phyloP scores from a whole-genome alignment of 2,113 vertebrate species.

The Rhinoptilus africanus region DNA sequence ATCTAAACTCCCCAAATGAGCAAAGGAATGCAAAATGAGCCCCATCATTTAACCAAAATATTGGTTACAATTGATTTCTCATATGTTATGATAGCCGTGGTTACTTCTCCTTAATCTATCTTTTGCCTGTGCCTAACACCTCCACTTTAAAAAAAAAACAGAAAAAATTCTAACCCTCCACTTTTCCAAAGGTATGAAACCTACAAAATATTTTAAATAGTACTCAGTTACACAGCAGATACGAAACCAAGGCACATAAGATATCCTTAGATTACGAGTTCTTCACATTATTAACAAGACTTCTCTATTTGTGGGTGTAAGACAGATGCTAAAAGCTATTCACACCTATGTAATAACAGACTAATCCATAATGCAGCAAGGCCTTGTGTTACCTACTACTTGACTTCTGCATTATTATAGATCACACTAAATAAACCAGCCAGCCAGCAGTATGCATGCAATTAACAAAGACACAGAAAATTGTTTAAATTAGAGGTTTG shows the following conservation, averaged over 20 bases:
- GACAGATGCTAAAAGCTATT: neutral
- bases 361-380: neutral
- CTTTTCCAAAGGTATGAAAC: neutral
- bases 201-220: neutral
- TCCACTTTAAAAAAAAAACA: neutral
- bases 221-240: neutral
- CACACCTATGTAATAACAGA: neutral
- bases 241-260: neutral
- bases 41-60: neutral
- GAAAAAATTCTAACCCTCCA: neutral
- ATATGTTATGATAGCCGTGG: neutral
- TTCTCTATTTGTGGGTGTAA: neutral
- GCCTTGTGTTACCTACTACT: neutral
- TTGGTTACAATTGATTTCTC: neutral
- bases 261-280: neutral
- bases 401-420: neutral
- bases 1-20: neutral
- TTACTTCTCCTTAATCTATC: neutral
- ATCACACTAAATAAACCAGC: neutral
- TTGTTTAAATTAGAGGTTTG: neutral
- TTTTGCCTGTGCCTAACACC: neutral
- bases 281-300: neutral
- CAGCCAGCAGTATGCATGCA: neutral
- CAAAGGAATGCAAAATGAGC: neutral
- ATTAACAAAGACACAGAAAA: neutral